A percentile compares a stretch with the other conserved stretches of the same genome.
Evolutionary conservation across 2,888 invertebrate genomes (phyloP).

Genomic region (Hemaris fuciformis): DNA sequence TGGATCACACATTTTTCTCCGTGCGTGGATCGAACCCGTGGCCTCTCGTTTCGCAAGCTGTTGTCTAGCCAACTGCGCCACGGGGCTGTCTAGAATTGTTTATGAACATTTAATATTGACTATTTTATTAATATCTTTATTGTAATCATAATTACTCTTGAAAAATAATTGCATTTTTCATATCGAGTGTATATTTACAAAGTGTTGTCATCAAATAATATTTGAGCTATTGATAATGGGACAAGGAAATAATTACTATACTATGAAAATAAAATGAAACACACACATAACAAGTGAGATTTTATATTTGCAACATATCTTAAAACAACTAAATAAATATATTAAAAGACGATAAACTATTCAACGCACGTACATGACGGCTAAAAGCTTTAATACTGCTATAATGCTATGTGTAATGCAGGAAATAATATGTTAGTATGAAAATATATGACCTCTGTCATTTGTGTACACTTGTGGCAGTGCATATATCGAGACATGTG

Average conservation of each 20-base stretch:
- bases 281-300: conserved; percentile 38
- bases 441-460: conserved; percentile 21
- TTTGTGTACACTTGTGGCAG: background rate
- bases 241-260: background rate
- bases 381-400: conserved; percentile 49
- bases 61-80: too few species aligned
- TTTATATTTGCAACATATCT: conserved; percentile 43
- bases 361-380: conserved; percentile 25
- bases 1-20: too few species aligned
- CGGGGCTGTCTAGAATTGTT: too few species aligned
- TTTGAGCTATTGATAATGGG: too few species aligned
- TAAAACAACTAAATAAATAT: conserved; percentile 35
- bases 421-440: conserved; percentile 10
- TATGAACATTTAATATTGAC: too few species aligned
- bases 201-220: too few species aligned
- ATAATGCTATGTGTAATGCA: conserved; percentile 16
- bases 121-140: too few species aligned
- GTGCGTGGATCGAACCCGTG: too few species aligned
- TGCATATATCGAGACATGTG: background rate
- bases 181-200: too few species aligned
- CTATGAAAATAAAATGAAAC: conserved; percentile 20
- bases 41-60: too few species aligned
- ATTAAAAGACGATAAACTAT: conserved; percentile 34
- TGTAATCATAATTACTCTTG: too few species aligned
- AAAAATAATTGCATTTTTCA: too few species aligned